Evolutionary conservation across 2,113 vertebrate genomes (phyloP), one percentile per base, ranked within the genome.

Genomic region (Eleginops maclovinus): DNA sequence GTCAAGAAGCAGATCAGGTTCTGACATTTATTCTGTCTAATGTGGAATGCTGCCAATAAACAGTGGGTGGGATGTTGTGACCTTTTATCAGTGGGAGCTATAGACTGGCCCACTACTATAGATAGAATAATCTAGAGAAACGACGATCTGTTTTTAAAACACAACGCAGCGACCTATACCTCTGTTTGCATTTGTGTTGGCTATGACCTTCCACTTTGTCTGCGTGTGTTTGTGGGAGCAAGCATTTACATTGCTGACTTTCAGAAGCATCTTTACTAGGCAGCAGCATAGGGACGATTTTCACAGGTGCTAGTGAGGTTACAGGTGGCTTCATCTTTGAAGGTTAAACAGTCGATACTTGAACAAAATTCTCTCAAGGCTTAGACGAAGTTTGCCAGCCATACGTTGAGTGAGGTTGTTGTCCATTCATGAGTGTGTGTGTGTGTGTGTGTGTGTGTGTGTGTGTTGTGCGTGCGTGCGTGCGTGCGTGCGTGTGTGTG

Each of bases 11-110:
- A 87, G 85, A 87, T 91, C 89, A 84, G 75, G 83, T 83, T 82
- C 73, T 91, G 89, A 92, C 88, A 92, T 93, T 91, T 92, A 92
- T 93, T 91, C 91, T 87, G 82, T 83, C 75, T 80, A 88, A 91
- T 86, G 82, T 81, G 78, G 87, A 89, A 87, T 28, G 81, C 73
- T 73, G 86, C 87, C 75, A 82, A 83, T 71, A 59, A 84, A 65
- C 88, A 87, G 81, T 86, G 81, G 84, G 89, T 77, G 89, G 74
- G 51, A 85, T 83, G 75, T 47, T 69, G 82, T 91, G 91, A 92
- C 92, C 91, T 93, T 65, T 93, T 84, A 89, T 89, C 83, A 84
- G 79, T 70, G 63, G 53, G 70, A 83, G 66, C 71, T 76, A 89
- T 50, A 72, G 77, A 90, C 75, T 72, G 75, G 88, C 85, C 79